Base-by-base conservation (phyloP, 23 tunicate species). In the Styela plicata region DNA sequence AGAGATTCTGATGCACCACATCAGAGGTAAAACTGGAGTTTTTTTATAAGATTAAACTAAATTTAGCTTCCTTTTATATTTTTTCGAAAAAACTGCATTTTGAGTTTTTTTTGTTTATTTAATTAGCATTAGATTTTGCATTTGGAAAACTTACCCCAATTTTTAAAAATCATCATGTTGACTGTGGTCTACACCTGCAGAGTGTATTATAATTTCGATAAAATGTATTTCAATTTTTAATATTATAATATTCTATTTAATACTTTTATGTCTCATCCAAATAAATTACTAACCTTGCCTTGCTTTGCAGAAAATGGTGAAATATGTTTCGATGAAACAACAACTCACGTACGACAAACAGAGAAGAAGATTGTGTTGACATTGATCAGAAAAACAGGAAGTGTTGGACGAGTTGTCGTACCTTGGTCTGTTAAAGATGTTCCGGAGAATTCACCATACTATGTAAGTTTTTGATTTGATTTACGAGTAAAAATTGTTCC, bases 361-460 rank as follows among this genome's bases (percentile, higher is more conserved):
- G 69, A 84, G 2, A 85, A 74, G 24, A 77, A 84, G 66, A 69
- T 90, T 31, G 85, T 44, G 0, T 24, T 96, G 19, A 78, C 82
- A 30, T 22, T 96, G 63, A 30, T 79, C 3, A 63, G 99, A 63
- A 82, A 85, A 81, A 68, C 79, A 29, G 98, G 94, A 31, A 88
- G 53, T 66, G 57, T 74, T 25, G 98, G 98, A 34, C 83, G 94
- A 31, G 85, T 93, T 36, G 94, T 93, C 34, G 98, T 93, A 78
- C 98, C 98, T 22, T 93, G 98, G 98, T 80, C 66, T 53, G 73
- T 88, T 1, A 82, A 88, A 44, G 36, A 70, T 30, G 85, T 82
- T 21, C 31, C 64, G 16, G 36, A 33, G 36, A 57, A 77, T 20
- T 87, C 92, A 20, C 87, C 94, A 2, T 91, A 91, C 74, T 63